These are phyloP conservation scores for Coenonympha arcania DNA, from an alignment of 2,888 invertebrate genomes.

Conservation along the genomic window DNA sequence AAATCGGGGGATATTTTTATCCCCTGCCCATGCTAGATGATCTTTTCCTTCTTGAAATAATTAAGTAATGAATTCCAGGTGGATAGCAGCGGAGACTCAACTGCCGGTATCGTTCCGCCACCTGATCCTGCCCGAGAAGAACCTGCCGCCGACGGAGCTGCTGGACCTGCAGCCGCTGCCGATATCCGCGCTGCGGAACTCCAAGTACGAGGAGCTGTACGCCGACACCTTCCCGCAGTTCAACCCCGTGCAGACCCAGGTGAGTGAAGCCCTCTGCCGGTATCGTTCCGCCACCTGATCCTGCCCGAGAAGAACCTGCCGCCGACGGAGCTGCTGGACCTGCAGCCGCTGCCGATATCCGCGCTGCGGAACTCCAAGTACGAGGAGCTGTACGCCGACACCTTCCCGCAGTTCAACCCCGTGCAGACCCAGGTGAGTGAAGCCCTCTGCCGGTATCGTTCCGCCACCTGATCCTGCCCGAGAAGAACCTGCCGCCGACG, in stretches of 20 bases:
- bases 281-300: conserved; percentile 97
- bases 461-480: conserved; percentile 96
- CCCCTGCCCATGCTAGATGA: no score
- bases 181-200: conserved; percentile 90
- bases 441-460: conserved; percentile 98
- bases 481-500: conserved; percentile 98
- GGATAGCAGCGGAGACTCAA: conserved; percentile 96
- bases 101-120: conserved; percentile 98
- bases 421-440: conserved; percentile 95
- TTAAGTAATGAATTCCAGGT: conserved; percentile 63
- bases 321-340: conserved; percentile 95
- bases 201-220: conserved; percentile 89
- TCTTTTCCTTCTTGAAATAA: no score
- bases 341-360: conserved; percentile 96
- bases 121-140: conserved; percentile 97
- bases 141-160: conserved; percentile 97
- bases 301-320: conserved; percentile 98
- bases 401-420: conserved; percentile 96
- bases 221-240: conserved; percentile 91
- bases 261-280: conserved; percentile 89
- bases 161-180: conserved; percentile 97
- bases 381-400: conserved; percentile 87
- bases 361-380: conserved; percentile 91
- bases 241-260: conserved; percentile 98
- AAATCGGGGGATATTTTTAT: no score